These are phyloP conservation scores for Helicoverpa armigera DNA, from an alignment of 1,140 invertebrate genomes.

Conservation along the genomic window DNA sequence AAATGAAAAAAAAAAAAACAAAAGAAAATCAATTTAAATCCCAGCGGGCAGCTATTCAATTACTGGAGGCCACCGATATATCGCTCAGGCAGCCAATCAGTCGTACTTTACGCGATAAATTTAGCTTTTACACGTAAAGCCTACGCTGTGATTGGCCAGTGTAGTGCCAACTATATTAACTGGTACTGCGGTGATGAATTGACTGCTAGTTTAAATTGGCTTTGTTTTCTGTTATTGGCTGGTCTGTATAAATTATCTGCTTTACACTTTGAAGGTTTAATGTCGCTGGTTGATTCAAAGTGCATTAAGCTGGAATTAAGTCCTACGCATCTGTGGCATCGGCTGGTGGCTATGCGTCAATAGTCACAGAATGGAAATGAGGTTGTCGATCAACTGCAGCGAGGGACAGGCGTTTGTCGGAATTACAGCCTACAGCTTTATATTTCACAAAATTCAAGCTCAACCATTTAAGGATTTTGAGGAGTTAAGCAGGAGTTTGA, in stretches of 20 bases:
- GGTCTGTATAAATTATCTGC: not conserved
- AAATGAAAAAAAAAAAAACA: constrained; percentile 2
- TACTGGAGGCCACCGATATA: constrained; percentile 44
- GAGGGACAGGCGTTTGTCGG: too few species aligned
- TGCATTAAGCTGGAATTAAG: too few species aligned
- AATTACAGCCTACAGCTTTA: too few species aligned
- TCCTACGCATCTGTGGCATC: too few species aligned
- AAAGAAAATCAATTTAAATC: constrained; percentile 37
- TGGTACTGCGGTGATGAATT: constrained; percentile 21
- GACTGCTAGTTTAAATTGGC: constrained; percentile 14
- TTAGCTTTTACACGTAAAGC: constrained; percentile 54
- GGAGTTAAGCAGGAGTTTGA: too few species aligned
- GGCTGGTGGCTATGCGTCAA: too few species aligned
- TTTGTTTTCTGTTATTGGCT: not conserved
- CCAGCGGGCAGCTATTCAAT: constrained; percentile 47
- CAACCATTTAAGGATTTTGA: too few species aligned
- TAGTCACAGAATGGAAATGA: too few species aligned
- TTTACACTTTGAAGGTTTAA: too few species aligned
- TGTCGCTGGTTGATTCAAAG: too few species aligned
- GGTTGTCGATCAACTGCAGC: too few species aligned
- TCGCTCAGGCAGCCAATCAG: constrained; percentile 48
- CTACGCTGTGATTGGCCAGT: constrained; percentile 41
- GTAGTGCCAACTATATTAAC: constrained; percentile 23
- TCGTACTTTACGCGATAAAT: constrained; percentile 53
- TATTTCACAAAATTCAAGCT: too few species aligned